Evolutionary conservation across 23 tunicate genomes (phyloP).

Genomic region (Ciona savignyi): DNA sequence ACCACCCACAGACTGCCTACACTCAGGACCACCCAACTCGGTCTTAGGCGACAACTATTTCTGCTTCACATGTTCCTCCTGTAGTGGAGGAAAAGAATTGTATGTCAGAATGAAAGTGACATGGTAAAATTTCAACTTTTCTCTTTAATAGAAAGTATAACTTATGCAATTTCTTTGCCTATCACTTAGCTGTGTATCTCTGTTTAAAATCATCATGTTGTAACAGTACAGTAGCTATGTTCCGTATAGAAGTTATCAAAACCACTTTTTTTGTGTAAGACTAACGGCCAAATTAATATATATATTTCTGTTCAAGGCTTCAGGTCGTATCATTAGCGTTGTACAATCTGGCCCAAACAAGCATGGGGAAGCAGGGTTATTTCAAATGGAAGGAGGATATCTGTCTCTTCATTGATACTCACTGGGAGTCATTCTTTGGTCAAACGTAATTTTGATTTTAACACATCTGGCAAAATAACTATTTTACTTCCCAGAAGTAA

Average conservation of each 20-base stretch:
- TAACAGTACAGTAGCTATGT: no score
- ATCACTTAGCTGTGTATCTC: no score
- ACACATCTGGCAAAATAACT: neutral
- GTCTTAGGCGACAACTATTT: conserved; percentile 67
- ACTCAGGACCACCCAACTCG: conserved; percentile 65
- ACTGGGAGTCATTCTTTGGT: conserved; percentile 70
- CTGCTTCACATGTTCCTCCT: conserved; percentile 53
- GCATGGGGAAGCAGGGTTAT: conserved; percentile 76
- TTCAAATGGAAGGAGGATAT: conserved; percentile 80
- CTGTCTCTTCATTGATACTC: conserved; percentile 47
- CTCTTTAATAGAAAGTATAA: no score
- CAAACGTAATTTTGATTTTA: neutral
- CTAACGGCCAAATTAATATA: no score
- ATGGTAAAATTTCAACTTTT: conserved; percentile 49
- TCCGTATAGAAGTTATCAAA: no score
- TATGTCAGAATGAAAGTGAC: conserved; percentile 70
- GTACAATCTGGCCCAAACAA: conserved; percentile 66
- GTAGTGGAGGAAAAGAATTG: conserved; percentile 49
- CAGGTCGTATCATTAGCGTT: conserved; percentile 57
- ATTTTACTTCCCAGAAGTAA: no score
- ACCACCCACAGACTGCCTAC: conserved; percentile 43
- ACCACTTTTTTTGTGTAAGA: no score
- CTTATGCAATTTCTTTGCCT: no score
- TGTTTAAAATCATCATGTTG: no score
- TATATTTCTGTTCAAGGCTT: no score